Percentiles rank a stretch among this genome's conserved stretches.
Evolutionary conservation across 2,113 vertebrate species (phyloP).

Genomic region (Mormoops blainvillei): DNA sequence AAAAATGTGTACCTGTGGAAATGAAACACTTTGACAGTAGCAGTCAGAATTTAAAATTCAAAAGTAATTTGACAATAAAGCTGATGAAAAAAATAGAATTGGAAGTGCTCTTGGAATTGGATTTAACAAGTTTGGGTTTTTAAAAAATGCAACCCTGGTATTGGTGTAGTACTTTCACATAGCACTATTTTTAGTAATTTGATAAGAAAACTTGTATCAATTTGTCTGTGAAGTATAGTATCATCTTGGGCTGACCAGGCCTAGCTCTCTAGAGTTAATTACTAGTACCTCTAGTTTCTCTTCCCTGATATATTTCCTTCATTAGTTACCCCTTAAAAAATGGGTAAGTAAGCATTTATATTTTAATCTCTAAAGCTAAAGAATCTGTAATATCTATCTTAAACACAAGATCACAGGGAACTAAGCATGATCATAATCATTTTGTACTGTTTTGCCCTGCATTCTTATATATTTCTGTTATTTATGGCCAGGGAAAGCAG

Average conservation of each 20-base stretch:
- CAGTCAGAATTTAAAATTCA: not conserved
- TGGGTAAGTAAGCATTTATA: not conserved
- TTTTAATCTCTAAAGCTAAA: not conserved
- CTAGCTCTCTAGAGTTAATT: not conserved
- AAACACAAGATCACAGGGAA: not conserved
- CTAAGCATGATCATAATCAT: not conserved
- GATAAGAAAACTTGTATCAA: not conserved
- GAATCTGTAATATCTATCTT: not conserved
- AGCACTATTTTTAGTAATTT: not conserved
- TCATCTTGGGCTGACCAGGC: not conserved
- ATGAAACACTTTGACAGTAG: not conserved
- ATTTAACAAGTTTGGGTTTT: not conserved
- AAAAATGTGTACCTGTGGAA: not conserved
- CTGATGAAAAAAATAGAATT: not conserved
- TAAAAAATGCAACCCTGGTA: not conserved
- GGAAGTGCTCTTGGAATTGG: not conserved
- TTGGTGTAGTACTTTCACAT: not conserved
- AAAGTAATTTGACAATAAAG: not conserved
- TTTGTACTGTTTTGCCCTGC: not conserved
- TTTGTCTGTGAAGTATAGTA: not conserved
- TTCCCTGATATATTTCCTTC: not conserved
- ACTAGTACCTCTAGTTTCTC: not conserved
- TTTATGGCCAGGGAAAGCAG: not conserved
- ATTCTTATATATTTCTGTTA: not conserved
- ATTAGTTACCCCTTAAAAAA: not conserved